These are phyloP conservation scores for Nesoenas mayeri DNA, from an alignment of 2,113 vertebrate species.

Conservation along the genomic window DNA sequence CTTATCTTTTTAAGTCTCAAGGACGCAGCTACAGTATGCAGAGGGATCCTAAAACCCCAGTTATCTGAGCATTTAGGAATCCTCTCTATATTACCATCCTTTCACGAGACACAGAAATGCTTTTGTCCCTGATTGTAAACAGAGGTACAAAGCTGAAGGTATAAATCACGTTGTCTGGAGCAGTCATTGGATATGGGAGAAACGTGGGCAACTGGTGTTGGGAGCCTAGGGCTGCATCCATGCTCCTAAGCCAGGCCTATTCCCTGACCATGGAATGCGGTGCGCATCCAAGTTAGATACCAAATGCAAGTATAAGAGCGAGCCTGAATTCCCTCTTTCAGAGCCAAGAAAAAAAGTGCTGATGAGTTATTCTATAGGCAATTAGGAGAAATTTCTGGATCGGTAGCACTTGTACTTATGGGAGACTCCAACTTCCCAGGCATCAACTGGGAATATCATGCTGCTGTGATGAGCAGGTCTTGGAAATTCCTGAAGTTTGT, in stretches of 20 bases:
- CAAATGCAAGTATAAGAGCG: neutral
- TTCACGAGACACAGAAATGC: neutral
- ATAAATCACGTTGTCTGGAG: neutral
- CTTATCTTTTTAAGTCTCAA: neutral
- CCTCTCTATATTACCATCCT: neutral
- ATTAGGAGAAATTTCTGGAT: neutral
- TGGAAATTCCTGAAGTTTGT: neutral
- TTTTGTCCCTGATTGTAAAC: neutral
- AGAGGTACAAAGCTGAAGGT: neutral
- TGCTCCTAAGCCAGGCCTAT: neutral
- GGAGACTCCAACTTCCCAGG: neutral
- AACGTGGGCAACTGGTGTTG: accelerated
- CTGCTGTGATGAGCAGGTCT: neutral
- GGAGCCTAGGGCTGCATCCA: neutral
- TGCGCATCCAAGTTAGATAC: accelerated
- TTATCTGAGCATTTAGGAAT: neutral
- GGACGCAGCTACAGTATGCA: neutral
- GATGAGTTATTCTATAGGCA: neutral
- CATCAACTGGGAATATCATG: neutral
- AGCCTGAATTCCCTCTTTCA: neutral
- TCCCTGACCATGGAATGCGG: neutral
- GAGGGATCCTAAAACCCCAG: neutral
- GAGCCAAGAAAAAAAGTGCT: neutral
- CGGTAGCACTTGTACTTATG: neutral
- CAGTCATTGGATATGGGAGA: neutral